Base-by-base conservation (phyloP, 2,888 invertebrate species). In the Acleris sparsana region DNA sequence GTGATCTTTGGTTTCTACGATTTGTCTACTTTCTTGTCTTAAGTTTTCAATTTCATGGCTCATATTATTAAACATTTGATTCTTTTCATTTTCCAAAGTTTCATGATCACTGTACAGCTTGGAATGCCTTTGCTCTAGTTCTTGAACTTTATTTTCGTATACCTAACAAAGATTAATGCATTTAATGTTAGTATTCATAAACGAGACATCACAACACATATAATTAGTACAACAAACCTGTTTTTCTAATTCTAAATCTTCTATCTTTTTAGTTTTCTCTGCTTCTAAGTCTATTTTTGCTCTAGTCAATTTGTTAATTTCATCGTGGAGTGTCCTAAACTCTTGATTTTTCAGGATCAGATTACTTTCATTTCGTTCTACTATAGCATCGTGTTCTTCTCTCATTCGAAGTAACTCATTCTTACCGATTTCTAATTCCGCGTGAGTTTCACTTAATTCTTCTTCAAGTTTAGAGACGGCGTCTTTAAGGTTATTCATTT, bases 381-480 rank as follows among this genome's bases (percentile, higher is more conserved):
- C 75, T 39, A 86, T 78, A 58, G 70, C 71, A 33, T 88, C 84
- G 70, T 85, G 83, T 74, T 88, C 87, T 61, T 87, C 85, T 58
- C 74, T 82, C 60, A 89, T 68, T 29, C 76, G 75, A 16, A 85
- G 65, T 5, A 88, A 75, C 69, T 88, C 88, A 72, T 87, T 86
- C 51, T 83, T 86, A 16, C 83, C 80, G 68, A 87, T 88, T 78
- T 89, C 89, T 73, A 89, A 70, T 68, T 89, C 87, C 3, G 86
- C 87, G 53, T 85, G 80, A 33, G 84, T 80, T 72, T 87, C 86
- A 53, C 80, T 81, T 11, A 89, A 73, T 55, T 86, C 86, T n/a
- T 89, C 87, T 66, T 82, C 82, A 39, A 89, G 74, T 62, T 79
- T 77, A 2, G 73, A 59, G 22, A 83, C 75, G 58, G 85, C 85